Base-by-base conservation (phyloP, 2,797 vertebrate species). In the Neomorphus geoffroyi region DNA sequence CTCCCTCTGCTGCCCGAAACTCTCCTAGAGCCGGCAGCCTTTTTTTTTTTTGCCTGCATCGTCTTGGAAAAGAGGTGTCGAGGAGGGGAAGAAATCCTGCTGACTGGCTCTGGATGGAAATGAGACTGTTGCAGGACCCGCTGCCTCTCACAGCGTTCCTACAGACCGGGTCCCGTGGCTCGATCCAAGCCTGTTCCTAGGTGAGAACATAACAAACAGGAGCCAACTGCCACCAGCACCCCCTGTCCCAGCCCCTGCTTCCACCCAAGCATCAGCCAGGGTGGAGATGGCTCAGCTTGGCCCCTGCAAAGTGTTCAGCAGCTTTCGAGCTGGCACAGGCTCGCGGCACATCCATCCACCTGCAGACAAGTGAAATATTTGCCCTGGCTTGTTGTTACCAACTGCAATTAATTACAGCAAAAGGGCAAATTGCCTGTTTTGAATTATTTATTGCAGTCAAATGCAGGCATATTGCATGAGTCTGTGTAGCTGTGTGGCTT, bases 1-100 rank as follows among this genome's bases (percentile, higher is more conserved):
- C 96, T 83, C 96, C 97, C 93, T 96, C 97, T 97, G 94, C 93
- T 94, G 97, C 80, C 86, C 88, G 37, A 26, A 72, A 0, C 28
- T 28, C 3, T 21, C 35, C 28, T 17, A 3, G 62, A 86, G 13
- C 30, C 33, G 5, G 11, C 77, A 74, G 39, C 24, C 7, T 6
- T n/a, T 46, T n/a, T 51, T n/a, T n/a, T n/a, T n/a, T 67, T 10
- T 22, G 4, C 22, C 11, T 3, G 28, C 58, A 37, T 15, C 24
- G 18, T 26, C 43, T 30, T 35, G 27, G 24, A 5, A 15, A 69
- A 51, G 1, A 18, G 11, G 54, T 41, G 14, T 41, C 39, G 39
- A 11, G 13, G 13, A 51, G 17, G 51, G 17, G 12, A 11, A 14
- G n/a, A 33, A 77, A 41, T 19, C 46, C 4, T 1, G 1, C 9